Percentiles rank a stretch among this genome's conserved stretches.
Evolutionary conservation across 2,113 vertebrate genomes (phyloP).

Genomic region (Ciconia stormi): DNA sequence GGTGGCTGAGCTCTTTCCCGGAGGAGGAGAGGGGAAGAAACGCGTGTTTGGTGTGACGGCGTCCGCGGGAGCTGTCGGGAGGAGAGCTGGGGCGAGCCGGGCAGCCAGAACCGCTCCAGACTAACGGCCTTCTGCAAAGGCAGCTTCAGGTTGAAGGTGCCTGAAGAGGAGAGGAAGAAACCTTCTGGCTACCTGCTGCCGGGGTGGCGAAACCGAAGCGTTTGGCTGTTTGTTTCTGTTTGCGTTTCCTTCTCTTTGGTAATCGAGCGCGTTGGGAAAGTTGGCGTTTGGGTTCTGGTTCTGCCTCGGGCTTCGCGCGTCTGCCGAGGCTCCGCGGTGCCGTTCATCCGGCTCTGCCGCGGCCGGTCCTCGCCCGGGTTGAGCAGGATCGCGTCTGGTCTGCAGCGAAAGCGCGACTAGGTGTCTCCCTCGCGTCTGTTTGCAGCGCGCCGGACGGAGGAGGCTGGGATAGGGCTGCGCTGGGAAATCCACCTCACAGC

Average conservation of each 20-base stretch:
- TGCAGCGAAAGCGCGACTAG: not conserved
- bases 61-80: not conserved
- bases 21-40: not conserved
- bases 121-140: not conserved
- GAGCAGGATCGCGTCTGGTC: not conserved
- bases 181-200: not conserved
- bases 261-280: not conserved
- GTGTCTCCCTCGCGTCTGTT: not conserved
- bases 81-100: not conserved
- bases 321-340: not conserved
- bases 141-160: not conserved
- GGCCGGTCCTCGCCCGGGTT: not conserved
- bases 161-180: not conserved
- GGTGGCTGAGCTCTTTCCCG: not conserved
- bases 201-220: not conserved
- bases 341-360: not conserved
- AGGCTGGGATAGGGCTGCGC: not conserved
- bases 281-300: not conserved
- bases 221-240: not conserved
- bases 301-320: not conserved
- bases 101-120: not conserved
- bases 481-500: not conserved
- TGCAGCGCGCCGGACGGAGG: not conserved
- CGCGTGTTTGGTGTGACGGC: fast-evolving
- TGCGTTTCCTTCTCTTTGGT: not conserved